Evolutionary conservation across 2,797 vertebrate genomes (phyloP).

Genomic region (Amazona finschi): DNA sequence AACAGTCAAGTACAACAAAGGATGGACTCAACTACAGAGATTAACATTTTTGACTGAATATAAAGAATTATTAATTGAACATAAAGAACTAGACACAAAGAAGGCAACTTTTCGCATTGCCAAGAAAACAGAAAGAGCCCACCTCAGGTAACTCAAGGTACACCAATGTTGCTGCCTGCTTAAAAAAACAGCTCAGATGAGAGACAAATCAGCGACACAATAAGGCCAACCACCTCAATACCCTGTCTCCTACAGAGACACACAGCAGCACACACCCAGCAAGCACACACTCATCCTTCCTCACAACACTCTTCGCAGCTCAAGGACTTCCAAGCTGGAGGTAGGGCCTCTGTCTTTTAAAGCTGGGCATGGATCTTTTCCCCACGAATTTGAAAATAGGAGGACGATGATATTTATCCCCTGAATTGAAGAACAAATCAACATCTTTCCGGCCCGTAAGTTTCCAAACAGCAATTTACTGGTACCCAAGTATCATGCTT

Average conservation of each 20-base stretch:
- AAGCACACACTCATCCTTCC: not conserved
- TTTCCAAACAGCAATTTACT: conserved; percentile 17
- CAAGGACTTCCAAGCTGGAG: not conserved
- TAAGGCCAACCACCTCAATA: not conserved
- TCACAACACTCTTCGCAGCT: not conserved
- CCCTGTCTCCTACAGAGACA: not conserved
- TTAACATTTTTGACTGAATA: not conserved
- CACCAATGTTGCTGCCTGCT: not conserved
- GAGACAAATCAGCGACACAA: not conserved
- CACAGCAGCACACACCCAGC: not conserved
- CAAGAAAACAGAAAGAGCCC: not conserved
- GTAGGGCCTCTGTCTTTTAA: not conserved
- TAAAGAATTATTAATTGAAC: not conserved
- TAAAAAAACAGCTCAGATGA: not conserved
- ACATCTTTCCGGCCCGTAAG: conserved; percentile 3
- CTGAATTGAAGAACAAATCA: conserved; percentile 29
- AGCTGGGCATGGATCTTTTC: not conserved
- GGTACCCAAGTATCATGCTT: not conserved
- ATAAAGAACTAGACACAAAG: not conserved
- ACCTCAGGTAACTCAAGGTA: not conserved
- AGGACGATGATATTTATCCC: not conserved
- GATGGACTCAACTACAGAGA: not conserved
- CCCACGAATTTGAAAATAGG: not conserved
- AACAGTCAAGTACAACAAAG: not conserved
- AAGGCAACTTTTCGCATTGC: not conserved